Evolutionary conservation across 2,797 vertebrate genomes (phyloP).

Genomic region (Geranospiza caerulescens): DNA sequence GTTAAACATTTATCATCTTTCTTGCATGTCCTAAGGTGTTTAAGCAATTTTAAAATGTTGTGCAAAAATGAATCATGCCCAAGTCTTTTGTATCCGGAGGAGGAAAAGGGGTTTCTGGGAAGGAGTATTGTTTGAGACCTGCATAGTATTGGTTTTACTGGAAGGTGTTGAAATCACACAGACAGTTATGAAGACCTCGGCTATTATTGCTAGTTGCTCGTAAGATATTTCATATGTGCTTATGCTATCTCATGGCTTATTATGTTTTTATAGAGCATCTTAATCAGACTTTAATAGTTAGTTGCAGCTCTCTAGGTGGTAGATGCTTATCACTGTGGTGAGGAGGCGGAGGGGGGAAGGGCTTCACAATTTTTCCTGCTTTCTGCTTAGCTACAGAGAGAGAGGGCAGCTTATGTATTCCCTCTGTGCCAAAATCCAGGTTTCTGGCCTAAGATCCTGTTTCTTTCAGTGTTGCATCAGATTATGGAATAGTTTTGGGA

Average conservation of each 20-base stretch:
- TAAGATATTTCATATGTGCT: background rate
- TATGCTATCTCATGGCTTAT: background rate
- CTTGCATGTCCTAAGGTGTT: background rate
- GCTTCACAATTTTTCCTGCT: background rate
- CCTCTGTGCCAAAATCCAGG: background rate
- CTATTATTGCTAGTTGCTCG: background rate
- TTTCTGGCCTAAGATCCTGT: background rate
- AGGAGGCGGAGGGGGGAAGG: background rate
- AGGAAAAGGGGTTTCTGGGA: constrained; percentile 1
- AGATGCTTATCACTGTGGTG: constrained; percentile 7
- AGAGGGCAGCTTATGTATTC: background rate
- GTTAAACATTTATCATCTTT: background rate
- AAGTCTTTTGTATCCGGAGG: background rate
- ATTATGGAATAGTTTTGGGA: background rate
- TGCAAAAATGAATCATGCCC: background rate
- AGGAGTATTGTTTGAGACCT: background rate
- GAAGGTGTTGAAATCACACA: constrained; percentile 19
- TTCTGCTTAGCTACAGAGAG: background rate
- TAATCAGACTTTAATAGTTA: constrained; percentile 36
- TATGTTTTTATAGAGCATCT: constrained; percentile 8
- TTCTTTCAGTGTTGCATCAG: background rate
- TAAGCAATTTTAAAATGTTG: background rate
- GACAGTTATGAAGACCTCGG: background rate
- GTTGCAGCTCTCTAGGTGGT: constrained; percentile 35
- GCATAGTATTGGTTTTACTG: background rate